Base-by-base conservation (phyloP, 2,888 invertebrate species). In the Pogonocherus hispidulus region DNA sequence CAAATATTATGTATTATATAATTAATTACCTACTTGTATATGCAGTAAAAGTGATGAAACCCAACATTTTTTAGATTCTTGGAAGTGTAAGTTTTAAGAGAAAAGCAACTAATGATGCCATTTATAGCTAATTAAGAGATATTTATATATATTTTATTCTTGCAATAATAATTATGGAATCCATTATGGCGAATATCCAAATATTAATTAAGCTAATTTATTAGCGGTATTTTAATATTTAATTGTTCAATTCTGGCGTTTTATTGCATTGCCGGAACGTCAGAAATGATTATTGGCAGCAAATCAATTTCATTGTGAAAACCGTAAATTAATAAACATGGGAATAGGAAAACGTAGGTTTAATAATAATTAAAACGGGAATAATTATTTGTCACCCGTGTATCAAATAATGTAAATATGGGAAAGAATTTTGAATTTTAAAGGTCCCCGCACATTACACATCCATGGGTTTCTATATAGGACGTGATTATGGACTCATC, bases 191-290 rank as follows among this genome's bases (percentile, higher is more conserved):
- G 22, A 20, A 22, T 9, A 49, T 20, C 19, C 19, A 49, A 49
- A 20, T 49, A 49, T 49, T 49, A 49, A 49, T 49, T 49, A 49
- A 49, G 19, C 5, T 20, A 49, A 22, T 49, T 49, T 49, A 49
- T 49, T n/a, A n/a, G 20, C 49, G 22, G n/a, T 3, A 49, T 49
- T 22, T 22, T 49, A 49, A 49, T 49, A 11, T 49, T 49, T 49
- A 49, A 49, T 49, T 49, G 22, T 20, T 49, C 3, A n/a, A 22
- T 11, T 4, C 11, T 49, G 49, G 20, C 49, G 22, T 49, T 49
- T 49, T 32, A 32, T 32, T 32, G 32, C 32, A 2, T 0, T 9
- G 2, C 0, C 11, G 32, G 32, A 32, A 32, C 11, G 32, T 32
- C 0, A 32, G 11, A 32, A 32, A 32, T 32, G 2, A 32, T 8